Evolutionary conservation across 1,140 invertebrate species (phyloP), one percentile per base, ranked within the genome.

Genomic region (Drosophila pallidifrons): DNA sequence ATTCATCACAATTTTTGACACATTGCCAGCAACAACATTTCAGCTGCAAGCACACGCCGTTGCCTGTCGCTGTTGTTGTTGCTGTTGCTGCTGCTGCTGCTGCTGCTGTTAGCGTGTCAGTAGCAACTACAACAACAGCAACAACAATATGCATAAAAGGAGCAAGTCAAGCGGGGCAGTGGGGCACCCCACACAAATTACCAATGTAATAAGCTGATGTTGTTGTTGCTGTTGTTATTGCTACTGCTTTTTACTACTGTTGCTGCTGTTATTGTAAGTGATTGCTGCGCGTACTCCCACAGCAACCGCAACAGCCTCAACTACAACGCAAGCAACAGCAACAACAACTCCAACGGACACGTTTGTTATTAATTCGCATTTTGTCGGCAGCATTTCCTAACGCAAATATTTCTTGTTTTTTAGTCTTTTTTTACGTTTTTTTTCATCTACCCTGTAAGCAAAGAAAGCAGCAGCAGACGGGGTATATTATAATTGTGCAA

Each of bases 301-400:
- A 66, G 38, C 32, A 49, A 28, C 30, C 6, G 30, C 15, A 13
- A n/a, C 35, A 16, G 30, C 61, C 28, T n/a, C 54, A 55, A 41
- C 43, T 13, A n/a, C 35, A 65, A 57, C 61, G 35, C 10, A 25
- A 52, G 52, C 25, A 30, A 32, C 13, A 45, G 10, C 43, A 30
- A 25, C 63, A 30, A 35, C 38, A 57, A 20, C 51, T 38, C 25
- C 45, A 68, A 47, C 60, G 32, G 57, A 79, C 68, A 59, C 68
- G 25, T 77, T 58, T 61, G 82, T 81, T 86, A 85, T 86, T 85
- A 85, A 78, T 65, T 77, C 67, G 60, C 81, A 80, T 80, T 83
- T 83, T 77, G 81, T 68, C 45, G 47, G 45, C 32, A 70, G 25
- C 81, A 51, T 86, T 86, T 86, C 82, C 82, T 73, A 86, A 86